Evolutionary conservation across 2,797 vertebrate species (phyloP), one percentile per base, ranked within the genome.

Genomic region (Rhynchotus rufescens): DNA sequence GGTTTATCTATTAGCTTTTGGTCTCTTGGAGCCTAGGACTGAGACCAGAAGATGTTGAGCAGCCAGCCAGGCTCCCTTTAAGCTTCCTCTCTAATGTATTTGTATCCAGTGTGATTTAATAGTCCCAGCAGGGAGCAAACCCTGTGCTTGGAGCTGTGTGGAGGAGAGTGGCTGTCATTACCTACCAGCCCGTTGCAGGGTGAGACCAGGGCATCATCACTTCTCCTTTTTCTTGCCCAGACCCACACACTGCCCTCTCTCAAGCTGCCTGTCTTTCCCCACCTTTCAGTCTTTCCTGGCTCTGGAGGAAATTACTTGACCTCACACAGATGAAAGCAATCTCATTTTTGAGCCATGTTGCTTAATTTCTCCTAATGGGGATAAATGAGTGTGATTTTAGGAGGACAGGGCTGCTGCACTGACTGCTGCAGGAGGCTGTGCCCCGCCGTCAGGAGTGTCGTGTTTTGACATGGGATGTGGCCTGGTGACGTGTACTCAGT

Each of bases 401-500:
- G 74, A 79, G 40, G 75, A 49, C 45, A 4, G 9, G 44, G 36
- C 62, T 61, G 66, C 71, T 68, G 36, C 16, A 38, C 42, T 49
- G 44, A 25, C 57, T 61, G 23, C 44, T 45, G 26, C 1, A 0
- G 77, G 66, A n/a, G 2, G 1, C 42, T 52, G 57, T 56, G 45
- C 12, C 44, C 59, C 15, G 16, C 49, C 0, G 0, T n/a, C 1
- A 1, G 42, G 69, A 81, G 56, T 5, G 1, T 44, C 64, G 74
- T 72, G 54, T 67, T 1, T 1, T 81, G 68, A 36, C 60, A 25
- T 1, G 1, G 36, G 54, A 54, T 32, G 32, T 1, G 3, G 45
- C n/a, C 1, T 22, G 1, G 44, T 56, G 45, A 16, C 0, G 0
- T n/a, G 23, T 67, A 17, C 73, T 61, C 49, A 13, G 30, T 79